Evolutionary conservation across 2,797 vertebrate species (phyloP).

Genomic region (Masticophis lateralis): DNA sequence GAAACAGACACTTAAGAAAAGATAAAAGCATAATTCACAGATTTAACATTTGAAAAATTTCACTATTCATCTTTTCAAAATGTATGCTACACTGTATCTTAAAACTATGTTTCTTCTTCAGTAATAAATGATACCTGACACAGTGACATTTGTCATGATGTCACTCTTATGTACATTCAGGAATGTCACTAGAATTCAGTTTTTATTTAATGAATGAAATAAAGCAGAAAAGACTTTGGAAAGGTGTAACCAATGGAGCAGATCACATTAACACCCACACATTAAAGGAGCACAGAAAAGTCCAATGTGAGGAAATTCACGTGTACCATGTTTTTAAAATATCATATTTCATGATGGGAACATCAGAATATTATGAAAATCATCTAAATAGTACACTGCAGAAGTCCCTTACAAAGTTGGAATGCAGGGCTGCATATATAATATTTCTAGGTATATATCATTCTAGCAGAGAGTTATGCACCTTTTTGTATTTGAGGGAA

Average conservation of each 20-base stretch:
- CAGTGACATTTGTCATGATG: not conserved
- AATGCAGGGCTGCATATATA: not conserved
- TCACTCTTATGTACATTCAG: not conserved
- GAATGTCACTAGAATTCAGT: not conserved
- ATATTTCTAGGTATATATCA: not conserved
- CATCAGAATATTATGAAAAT: not conserved
- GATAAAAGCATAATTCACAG: not conserved
- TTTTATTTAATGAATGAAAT: not conserved
- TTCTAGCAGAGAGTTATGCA: not conserved
- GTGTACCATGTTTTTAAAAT: not conserved
- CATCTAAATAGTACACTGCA: not conserved
- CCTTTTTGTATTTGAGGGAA: not conserved
- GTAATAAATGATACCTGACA: not conserved
- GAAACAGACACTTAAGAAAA: not conserved
- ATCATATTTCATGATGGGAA: not conserved
- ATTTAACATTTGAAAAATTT: not conserved
- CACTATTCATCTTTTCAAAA: not conserved
- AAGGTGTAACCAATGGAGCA: not conserved
- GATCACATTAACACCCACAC: not conserved
- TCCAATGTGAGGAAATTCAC: not conserved
- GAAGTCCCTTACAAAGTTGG: not conserved
- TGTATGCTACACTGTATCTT: not conserved
- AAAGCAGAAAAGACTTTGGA: not conserved
- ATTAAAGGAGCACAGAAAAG: not conserved
- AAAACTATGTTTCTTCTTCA: not conserved